These are phyloP conservation scores for Dicaeum eximium DNA, from an alignment of 2,113 vertebrate species.

Conservation along the genomic window DNA sequence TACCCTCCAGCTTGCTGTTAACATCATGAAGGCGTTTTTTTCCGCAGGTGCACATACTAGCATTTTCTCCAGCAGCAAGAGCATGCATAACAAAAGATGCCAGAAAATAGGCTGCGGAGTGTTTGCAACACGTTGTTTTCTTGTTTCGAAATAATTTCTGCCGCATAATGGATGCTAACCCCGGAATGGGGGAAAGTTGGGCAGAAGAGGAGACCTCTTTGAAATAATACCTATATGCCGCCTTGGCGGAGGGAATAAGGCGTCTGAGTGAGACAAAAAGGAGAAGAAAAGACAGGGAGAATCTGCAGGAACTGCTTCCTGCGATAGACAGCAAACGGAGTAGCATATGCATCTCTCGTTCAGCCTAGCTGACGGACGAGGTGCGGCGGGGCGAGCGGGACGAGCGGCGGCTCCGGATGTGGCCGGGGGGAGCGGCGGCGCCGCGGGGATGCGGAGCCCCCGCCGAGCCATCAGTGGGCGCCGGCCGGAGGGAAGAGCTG, in stretches of 20 bases:
- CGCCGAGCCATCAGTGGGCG: background rate
- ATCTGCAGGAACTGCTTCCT: background rate
- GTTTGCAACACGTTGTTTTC: background rate
- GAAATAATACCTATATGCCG: background rate
- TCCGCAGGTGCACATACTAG: slow-evolving; percentile 65
- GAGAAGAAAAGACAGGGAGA: background rate
- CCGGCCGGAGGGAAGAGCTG: background rate
- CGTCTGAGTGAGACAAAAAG: background rate
- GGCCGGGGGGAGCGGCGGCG: background rate
- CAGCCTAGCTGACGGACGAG: background rate
- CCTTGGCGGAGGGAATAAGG: background rate
- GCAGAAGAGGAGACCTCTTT: background rate
- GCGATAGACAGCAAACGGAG: background rate
- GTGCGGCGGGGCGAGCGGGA: background rate
- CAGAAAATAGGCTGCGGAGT: background rate
- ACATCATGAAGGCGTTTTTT: slow-evolving; percentile 22
- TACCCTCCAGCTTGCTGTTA: slow-evolving; percentile 69
- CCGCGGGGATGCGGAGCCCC: background rate
- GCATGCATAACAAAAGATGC: background rate
- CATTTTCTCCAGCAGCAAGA: background rate
- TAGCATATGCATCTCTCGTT: background rate
- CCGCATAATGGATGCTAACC: background rate
- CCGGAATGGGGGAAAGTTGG: background rate
- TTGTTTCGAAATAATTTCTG: slow-evolving; percentile 4
- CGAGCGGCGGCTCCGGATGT: background rate